phyloP scores from a whole-genome alignment of 1,140 invertebrate genomes.

The Drosophila lowei region DNA sequence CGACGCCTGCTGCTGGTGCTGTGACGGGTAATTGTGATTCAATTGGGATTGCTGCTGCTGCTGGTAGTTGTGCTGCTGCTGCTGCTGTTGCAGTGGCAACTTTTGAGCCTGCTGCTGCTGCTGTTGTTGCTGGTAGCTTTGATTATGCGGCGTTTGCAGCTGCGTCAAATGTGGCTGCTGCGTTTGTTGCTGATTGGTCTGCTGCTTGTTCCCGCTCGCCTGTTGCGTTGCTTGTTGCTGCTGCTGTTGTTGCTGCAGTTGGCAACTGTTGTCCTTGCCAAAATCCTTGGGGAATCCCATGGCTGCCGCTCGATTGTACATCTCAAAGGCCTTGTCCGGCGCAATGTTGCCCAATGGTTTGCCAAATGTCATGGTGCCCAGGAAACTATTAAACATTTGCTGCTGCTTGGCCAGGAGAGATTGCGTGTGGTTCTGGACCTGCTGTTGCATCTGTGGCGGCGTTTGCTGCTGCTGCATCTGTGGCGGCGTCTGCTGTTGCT shows the following conservation, averaged over 20 bases:
- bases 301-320: slow-evolving; percentile 80
- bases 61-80: slow-evolving; percentile 38
- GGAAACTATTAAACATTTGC: slow-evolving; percentile 79
- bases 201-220: slow-evolving; percentile 43
- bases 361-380: slow-evolving; percentile 72
- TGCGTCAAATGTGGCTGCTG: slow-evolving; percentile 61
- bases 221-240: slow-evolving; percentile 51
- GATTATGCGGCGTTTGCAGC: slow-evolving; percentile 57
- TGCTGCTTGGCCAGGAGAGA: slow-evolving; percentile 66
- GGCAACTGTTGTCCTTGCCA: slow-evolving; percentile 54
- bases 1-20: slow-evolving; percentile 49
- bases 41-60: slow-evolving; percentile 38
- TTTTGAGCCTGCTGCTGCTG: slow-evolving; percentile 52
- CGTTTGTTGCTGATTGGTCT: slow-evolving; percentile 42
- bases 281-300: slow-evolving; percentile 80
- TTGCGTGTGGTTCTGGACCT: slow-evolving; percentile 49
- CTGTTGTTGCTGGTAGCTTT: slow-evolving; percentile 66
- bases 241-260: slow-evolving; percentile 57
- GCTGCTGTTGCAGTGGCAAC: slow-evolving; percentile 40
- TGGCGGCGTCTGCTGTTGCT: slow-evolving; percentile 54
- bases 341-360: slow-evolving; percentile 76
- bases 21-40: slow-evolving; percentile 41
- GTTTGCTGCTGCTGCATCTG: slow-evolving; percentile 30
- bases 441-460: slow-evolving; percentile 58
- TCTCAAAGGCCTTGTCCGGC: slow-evolving; percentile 80